Evolutionary conservation across 2,888 invertebrate species (phyloP).

Genomic region (Oegoconia quadripuncta): DNA sequence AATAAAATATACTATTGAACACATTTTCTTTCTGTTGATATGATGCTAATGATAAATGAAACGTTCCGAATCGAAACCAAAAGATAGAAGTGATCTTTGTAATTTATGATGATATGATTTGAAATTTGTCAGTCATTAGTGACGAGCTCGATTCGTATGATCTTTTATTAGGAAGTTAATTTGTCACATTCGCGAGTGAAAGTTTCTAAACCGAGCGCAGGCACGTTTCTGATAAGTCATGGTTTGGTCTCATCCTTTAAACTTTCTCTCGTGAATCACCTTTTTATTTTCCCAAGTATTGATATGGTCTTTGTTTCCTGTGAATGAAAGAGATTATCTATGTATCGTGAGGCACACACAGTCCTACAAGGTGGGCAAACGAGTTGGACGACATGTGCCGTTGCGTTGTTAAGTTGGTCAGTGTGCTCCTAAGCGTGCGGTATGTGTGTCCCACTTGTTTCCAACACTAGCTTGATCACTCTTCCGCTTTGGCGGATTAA

Average conservation of each 20-base stretch:
- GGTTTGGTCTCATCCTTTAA: constrained; percentile 23
- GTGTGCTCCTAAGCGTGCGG: constrained; percentile 25
- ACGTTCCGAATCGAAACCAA: not conserved
- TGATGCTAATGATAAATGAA: too few relatives aligned
- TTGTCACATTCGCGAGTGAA: constrained; percentile 33
- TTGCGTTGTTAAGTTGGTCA: constrained; percentile 15
- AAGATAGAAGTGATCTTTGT: not conserved
- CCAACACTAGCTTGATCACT: constrained; percentile 24
- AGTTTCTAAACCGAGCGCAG: constrained; percentile 35
- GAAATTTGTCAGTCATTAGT: constrained; percentile 5
- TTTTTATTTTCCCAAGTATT: constrained; percentile 20
- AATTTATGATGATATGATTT: constrained; percentile 7
- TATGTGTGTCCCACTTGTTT: constrained; percentile 34
- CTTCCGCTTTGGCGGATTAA: constrained; percentile 24
- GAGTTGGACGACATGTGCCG: constrained; percentile 1
- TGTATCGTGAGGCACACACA: not conserved
- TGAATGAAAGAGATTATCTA: not conserved
- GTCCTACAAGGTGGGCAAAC: not conserved
- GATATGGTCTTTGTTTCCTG: not conserved
- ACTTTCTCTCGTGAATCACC: constrained; percentile 37
- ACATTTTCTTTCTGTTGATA: too few relatives aligned
- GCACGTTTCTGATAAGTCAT: constrained; percentile 35
- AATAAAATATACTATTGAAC: too few relatives aligned
- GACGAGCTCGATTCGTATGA: constrained; percentile 1
- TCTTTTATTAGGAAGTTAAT: constrained; percentile 23